These are phyloP conservation scores for Eurosta solidaginis DNA, from an alignment of 1,140 invertebrate species.

Conservation along the genomic window DNA sequence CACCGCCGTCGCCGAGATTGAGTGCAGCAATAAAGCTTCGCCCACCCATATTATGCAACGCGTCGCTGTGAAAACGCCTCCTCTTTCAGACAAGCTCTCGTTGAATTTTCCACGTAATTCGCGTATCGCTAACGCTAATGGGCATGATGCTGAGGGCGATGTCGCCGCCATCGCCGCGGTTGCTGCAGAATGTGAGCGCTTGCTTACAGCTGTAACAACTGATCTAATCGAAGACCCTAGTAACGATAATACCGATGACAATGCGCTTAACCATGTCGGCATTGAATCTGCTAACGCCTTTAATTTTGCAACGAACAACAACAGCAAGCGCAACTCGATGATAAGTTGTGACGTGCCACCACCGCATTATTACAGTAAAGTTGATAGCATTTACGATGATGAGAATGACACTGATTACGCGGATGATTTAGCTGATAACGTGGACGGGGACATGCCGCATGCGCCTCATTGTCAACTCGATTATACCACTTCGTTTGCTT, in stretches of 20 bases:
- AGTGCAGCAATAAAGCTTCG: neutral
- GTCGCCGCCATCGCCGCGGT: slow-evolving; percentile 3
- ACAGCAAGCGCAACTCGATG: neutral
- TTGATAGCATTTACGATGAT: neutral
- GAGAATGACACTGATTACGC: slow-evolving; percentile 3
- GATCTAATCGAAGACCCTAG: neutral
- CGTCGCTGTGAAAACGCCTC: neutral
- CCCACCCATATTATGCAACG: neutral
- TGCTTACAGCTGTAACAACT: slow-evolving; percentile 16
- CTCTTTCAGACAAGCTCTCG: neutral
- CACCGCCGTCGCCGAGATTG: neutral
- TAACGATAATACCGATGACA: neutral
- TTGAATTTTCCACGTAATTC: neutral
- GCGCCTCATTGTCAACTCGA: neutral
- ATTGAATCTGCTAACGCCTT: neutral
- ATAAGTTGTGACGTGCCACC: too few species aligned
- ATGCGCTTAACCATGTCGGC: neutral
- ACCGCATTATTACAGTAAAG: neutral
- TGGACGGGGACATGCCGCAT: neutral
- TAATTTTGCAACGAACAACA: neutral
- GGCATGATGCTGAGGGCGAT: neutral
- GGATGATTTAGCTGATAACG: neutral
- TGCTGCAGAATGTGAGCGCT: slow-evolving; percentile 9
- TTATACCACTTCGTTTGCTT: neutral
- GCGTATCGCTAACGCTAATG: neutral